A percentile compares a stretch with the other conserved stretches of the same genome.
These are phyloP conservation scores for Protosalanx chinensis DNA, from an alignment of 2,797 vertebrate species.

Conservation along the genomic window DNA sequence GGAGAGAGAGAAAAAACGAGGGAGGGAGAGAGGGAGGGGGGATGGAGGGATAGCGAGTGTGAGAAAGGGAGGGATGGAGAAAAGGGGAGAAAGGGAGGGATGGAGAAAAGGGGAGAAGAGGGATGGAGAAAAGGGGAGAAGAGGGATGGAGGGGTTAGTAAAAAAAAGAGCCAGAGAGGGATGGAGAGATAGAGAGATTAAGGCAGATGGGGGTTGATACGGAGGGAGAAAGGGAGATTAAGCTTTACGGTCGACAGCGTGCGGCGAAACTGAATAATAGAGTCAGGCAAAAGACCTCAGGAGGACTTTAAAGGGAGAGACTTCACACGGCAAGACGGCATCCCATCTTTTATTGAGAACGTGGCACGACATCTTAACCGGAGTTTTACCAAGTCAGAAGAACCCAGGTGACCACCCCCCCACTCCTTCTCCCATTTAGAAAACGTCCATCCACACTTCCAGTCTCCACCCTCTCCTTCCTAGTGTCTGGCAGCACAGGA, in stretches of 20 bases:
- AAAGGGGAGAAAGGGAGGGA: background rate
- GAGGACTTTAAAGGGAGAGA: background rate
- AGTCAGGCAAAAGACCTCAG: slow-evolving; percentile 11
- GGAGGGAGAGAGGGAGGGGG: too few species aligned
- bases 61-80: background rate
- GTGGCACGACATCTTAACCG: slow-evolving; percentile 5
- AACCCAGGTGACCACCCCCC: background rate
- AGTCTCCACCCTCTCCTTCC: background rate
- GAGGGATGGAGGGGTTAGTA: slow-evolving; percentile 1
- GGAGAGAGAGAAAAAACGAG: background rate
- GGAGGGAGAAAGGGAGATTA: background rate
- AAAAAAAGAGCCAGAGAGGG: too few species aligned
- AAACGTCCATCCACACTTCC: background rate
- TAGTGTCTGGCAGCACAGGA: background rate
- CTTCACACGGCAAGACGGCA: background rate
- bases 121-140: background rate
- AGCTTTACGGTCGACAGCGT: background rate
- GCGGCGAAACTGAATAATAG: background rate
- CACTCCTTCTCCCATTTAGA: background rate
- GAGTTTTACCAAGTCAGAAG: slow-evolving; percentile 1
- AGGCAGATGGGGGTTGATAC: background rate
- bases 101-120: background rate
- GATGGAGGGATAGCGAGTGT: slow-evolving; percentile 12
- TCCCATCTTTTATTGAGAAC: slow-evolving; percentile 9
- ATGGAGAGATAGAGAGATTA: background rate